phyloP scores from a whole-genome alignment of 2,113 vertebrate genomes.

The Mionectes macconnelli region DNA sequence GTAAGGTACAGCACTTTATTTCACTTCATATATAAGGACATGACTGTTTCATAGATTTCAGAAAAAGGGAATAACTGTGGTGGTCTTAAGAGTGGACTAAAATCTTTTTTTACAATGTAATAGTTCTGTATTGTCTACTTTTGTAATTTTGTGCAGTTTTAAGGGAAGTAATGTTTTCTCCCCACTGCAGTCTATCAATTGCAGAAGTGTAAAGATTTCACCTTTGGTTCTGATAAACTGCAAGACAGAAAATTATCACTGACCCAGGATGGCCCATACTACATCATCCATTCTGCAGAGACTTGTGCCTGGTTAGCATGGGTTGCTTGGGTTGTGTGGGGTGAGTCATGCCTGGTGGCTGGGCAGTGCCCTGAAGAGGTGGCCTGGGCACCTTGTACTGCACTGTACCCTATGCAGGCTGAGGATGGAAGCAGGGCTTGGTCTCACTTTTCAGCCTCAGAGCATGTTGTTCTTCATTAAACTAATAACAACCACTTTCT shows the following conservation, averaged over 20 bases:
- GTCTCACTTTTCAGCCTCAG: not conserved
- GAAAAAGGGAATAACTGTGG: not conserved
- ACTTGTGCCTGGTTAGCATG: fast-evolving
- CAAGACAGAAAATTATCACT: not conserved
- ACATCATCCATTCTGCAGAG: not conserved
- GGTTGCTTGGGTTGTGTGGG: fast-evolving
- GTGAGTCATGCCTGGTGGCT: not conserved
- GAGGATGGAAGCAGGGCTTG: not conserved
- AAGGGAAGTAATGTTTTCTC: not conserved
- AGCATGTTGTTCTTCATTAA: not conserved
- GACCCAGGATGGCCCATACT: not conserved
- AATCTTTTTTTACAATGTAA: not conserved
- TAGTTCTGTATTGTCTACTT: not conserved
- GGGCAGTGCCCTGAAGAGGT: no score
- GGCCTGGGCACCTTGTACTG: not conserved
- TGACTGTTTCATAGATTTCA: not conserved
- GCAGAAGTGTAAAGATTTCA: not conserved
- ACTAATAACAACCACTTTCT: not conserved
- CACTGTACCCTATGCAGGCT: not conserved
- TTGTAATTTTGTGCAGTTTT: not conserved
- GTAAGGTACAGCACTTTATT: not conserved
- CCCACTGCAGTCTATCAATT: not conserved
- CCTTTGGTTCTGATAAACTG: not conserved
- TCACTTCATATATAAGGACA: not conserved
- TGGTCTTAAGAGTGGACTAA: not conserved